These are phyloP conservation scores for Ferdinandea cuprea DNA, from an alignment of 2,888 invertebrate species.

Conservation along the genomic window DNA sequence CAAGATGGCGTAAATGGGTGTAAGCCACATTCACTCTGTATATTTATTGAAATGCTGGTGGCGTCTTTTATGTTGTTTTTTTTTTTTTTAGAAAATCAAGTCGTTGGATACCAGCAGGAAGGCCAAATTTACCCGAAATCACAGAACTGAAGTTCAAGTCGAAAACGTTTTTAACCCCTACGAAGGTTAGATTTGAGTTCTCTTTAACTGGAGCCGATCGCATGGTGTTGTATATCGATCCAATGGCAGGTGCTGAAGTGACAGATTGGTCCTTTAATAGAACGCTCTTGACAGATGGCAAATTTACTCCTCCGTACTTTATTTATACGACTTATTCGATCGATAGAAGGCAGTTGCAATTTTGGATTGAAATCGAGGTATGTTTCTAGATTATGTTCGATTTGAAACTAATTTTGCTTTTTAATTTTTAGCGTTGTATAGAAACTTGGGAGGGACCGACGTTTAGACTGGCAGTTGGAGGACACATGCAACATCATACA, in stretches of 20 bases:
- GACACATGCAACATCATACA: conserved; percentile 83
- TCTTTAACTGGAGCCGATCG: conserved; percentile 78
- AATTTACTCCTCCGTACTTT: conserved; percentile 77
- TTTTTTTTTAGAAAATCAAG: conserved; percentile 77
- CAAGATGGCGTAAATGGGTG: conserved; percentile 80
- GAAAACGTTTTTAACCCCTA: conserved; percentile 48
- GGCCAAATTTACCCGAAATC: conserved; percentile 76
- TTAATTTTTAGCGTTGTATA: conserved; percentile 72
- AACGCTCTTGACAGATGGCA: conserved; percentile 76
- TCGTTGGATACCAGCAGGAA: conserved; percentile 78
- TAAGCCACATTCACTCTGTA: conserved; percentile 65
- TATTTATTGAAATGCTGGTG: too few species aligned
- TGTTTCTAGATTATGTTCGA: too few species aligned
- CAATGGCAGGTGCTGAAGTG: conserved; percentile 75
- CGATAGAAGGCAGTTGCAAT: conserved; percentile 76
- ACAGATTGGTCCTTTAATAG: conserved; percentile 79
- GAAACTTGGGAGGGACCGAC: conserved; percentile 75
- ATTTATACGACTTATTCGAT: conserved; percentile 78
- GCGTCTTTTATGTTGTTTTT: too few species aligned
- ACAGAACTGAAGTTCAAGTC: conserved; percentile 76
- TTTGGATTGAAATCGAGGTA: conserved; percentile 80
- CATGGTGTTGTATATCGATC: conserved; percentile 79
- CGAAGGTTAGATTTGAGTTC: conserved; percentile 77
- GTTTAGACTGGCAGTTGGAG: conserved; percentile 83
- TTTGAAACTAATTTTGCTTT: too few species aligned